phyloP scores from a whole-genome alignment of 2,113 vertebrate species.

The Gambusia holbrooki region DNA sequence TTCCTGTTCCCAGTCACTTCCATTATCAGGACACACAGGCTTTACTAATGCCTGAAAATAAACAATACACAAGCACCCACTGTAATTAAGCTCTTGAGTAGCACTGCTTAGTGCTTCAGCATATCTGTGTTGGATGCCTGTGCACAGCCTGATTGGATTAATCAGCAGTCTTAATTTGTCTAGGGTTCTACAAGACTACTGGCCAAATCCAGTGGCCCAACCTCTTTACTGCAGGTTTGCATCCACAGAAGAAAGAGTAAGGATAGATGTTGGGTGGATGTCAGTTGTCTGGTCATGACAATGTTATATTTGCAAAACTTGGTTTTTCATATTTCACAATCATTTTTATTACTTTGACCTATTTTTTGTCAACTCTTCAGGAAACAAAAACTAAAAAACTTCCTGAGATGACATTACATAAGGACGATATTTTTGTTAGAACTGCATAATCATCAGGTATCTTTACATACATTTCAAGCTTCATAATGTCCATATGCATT shows the following conservation, averaged over 20 bases:
- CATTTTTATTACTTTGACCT: neutral
- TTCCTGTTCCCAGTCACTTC: slow-evolving; percentile 76
- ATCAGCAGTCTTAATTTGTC: slow-evolving; percentile 72
- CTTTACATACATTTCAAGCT: too few species aligned
- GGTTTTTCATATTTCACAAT: slow-evolving; percentile 15
- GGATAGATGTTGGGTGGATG: slow-evolving; percentile 6
- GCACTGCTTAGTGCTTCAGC: slow-evolving; percentile 66
- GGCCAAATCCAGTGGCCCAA: slow-evolving; percentile 58
- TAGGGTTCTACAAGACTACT: slow-evolving; percentile 50
- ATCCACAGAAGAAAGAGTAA: slow-evolving; percentile 1
- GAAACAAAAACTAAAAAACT: neutral
- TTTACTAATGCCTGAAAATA: slow-evolving; percentile 76
- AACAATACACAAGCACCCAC: slow-evolving; percentile 74
- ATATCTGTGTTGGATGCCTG: slow-evolving; percentile 73
- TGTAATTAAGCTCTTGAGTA: slow-evolving; percentile 80
- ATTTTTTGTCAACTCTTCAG: neutral
- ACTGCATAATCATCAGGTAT: too few species aligned
- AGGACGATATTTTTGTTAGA: neutral
- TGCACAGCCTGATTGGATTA: slow-evolving; percentile 76
- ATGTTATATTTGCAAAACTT: slow-evolving; percentile 15
- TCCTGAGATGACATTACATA: neutral
- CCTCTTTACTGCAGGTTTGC: slow-evolving; percentile 35
- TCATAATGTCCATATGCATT: too few species aligned
- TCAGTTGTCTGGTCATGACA: slow-evolving; percentile 33
- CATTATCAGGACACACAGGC: slow-evolving; percentile 76